These are phyloP conservation scores for Seira sanloemensis DNA, from an alignment of 2,888 invertebrate genomes.

Conservation along the genomic window DNA sequence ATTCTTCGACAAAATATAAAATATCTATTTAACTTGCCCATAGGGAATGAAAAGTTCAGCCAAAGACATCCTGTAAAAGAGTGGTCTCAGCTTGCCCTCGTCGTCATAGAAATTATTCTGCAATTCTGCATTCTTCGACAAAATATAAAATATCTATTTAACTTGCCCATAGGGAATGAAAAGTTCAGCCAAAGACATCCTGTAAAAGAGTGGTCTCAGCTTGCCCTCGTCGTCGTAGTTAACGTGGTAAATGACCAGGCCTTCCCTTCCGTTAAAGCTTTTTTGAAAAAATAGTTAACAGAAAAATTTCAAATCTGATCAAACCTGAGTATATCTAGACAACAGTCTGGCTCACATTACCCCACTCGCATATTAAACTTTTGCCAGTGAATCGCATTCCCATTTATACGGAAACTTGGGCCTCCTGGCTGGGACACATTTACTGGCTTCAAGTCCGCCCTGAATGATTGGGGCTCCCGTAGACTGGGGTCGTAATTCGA, in stretches of 20 bases:
- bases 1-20: background rate
- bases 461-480: constrained; percentile 3
- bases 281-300: too few species aligned
- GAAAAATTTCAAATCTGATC: too few species aligned
- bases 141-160: too few species aligned
- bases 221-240: constrained; percentile 50
- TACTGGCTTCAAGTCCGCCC: constrained; percentile 53
- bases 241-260: constrained; percentile 45
- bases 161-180: constrained; percentile 47
- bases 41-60: constrained; percentile 62
- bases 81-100: too few species aligned
- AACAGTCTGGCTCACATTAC: constrained; percentile 6
- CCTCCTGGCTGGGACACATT: constrained; percentile 25
- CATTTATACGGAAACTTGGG: constrained; percentile 35
- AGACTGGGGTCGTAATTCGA: constrained; percentile 49
- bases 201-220: constrained; percentile 53
- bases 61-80: constrained; percentile 61
- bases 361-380: constrained; percentile 62
- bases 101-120: too few species aligned
- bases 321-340: background rate
- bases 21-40: too few species aligned
- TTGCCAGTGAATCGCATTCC: constrained; percentile 55
- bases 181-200: constrained; percentile 53
- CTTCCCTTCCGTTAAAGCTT: constrained; percentile 60
- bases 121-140: too few species aligned